Conservation (phyloP, 2,797 vertebrate species). For the Eremophila alpestris region DNA sequence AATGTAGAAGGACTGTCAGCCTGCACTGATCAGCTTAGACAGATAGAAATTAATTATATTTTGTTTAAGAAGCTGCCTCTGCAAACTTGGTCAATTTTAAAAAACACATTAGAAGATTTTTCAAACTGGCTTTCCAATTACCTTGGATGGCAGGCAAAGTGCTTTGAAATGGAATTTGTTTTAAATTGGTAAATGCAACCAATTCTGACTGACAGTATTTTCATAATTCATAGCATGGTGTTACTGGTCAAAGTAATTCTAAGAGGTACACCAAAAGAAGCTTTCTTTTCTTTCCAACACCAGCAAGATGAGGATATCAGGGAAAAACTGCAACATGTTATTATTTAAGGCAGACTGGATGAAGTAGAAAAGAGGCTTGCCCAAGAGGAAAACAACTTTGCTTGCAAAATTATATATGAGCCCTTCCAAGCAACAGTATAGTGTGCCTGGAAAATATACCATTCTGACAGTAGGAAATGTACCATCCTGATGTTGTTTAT, state of each 20-base stretch:
- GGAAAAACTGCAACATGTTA: background rate
- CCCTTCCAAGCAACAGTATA: background rate
- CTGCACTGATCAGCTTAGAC: conserved; percentile 70
- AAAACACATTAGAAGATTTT: conserved; percentile 73
- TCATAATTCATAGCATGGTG: conserved; percentile 64
- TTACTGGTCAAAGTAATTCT: conserved; percentile 55
- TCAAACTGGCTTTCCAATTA: conserved; percentile 79
- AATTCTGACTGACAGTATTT: conserved; percentile 70
- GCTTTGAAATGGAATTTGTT: conserved; percentile 74
- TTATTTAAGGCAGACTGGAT: background rate
- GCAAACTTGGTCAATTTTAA: conserved; percentile 74
- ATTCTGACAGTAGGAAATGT: background rate
- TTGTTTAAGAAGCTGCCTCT: conserved; percentile 73
- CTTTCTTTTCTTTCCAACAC: conserved; percentile 36
- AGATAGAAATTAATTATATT: conserved; percentile 81
- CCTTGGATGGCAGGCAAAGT: conserved; percentile 66
- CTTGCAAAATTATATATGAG: conserved; percentile 33
- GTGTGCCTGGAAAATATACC: background rate
- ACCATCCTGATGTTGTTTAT: background rate
- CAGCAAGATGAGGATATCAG: background rate
- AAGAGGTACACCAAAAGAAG: conserved; percentile 37
- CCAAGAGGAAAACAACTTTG: conserved; percentile 39
- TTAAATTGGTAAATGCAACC: conserved; percentile 70
- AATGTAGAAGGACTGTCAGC: conserved; percentile 69
- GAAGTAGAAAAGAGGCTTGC: background rate